Evolutionary conservation across 2,888 invertebrate species (phyloP), one percentile per base, ranked within the genome.

Genomic region (Monopis laevigella): DNA sequence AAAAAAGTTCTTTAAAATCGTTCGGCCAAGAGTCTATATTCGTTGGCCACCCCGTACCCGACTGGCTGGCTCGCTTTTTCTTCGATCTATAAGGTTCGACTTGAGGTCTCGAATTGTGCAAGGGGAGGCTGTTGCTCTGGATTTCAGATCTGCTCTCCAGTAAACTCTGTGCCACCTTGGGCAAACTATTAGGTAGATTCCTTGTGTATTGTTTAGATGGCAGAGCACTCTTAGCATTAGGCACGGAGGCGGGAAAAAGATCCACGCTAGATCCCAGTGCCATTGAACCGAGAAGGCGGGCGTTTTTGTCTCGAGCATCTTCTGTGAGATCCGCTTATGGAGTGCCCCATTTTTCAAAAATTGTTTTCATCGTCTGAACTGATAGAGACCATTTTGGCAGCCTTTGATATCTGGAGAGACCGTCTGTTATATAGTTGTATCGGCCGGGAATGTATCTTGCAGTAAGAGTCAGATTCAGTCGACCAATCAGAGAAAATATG

Each of bases 231-330:
- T 46, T 46, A 50, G 50, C 1, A 51, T 48, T 17, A 56, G 41
- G 13, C 3, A 44, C 40, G n/a, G 53, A 51, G 8, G 55, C 49
- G 11, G 55, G 49, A 41, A 54, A n/a, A n/a, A n/a, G 51, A 12
- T 50, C 44, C 53, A 54, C 8, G 47, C 51, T 14, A 51, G 41
- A 0, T 29, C 14, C 26, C 36, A 48, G 3, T 29, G 10, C 48
- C 50, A 50, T 16, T 14, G 35, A 8, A 45, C 42, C 44, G 46
- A 46, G 48, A 52, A 51, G 2, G 49, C 48, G 21, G 12, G 46
- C 38, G 40, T 40, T 30, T 28, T 10, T 2, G 21, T 45, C 42
- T 18, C 12, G 24, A n/a, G 28, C 13, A 29, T 42, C 42, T 10
- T 26, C 14, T 7, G 40, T 34, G 2, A 38, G 36, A 32, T 42